Evolutionary conservation across 2,797 vertebrate species (phyloP).

Genomic region (Molossus molossus): DNA sequence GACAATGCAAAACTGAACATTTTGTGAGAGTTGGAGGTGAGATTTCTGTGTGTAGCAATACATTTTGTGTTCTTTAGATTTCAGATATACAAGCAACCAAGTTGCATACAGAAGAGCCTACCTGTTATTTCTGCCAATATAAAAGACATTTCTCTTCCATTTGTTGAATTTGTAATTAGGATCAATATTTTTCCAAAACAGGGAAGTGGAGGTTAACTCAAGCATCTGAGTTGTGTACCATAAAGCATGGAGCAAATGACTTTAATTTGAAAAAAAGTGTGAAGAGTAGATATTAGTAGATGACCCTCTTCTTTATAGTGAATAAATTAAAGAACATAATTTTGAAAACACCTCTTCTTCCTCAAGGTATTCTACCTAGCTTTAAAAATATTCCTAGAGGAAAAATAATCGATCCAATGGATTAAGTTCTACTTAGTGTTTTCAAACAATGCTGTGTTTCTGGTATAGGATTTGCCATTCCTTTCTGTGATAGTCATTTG

Average conservation of each 20-base stretch:
- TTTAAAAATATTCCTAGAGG: background rate
- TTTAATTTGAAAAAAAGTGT: background rate
- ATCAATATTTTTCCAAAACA: background rate
- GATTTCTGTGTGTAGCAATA: background rate
- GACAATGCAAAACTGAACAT: background rate
- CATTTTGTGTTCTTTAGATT: background rate
- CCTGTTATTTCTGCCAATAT: background rate
- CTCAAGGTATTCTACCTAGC: background rate
- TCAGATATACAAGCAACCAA: background rate
- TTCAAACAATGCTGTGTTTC: slow-evolving; percentile 16
- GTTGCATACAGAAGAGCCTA: background rate
- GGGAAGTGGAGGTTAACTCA: background rate
- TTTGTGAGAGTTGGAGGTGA: background rate
- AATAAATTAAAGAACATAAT: background rate
- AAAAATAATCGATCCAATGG: background rate
- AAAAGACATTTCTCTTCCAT: background rate
- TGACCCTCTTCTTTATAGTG: background rate
- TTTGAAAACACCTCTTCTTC: background rate
- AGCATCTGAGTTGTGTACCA: background rate
- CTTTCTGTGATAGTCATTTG: background rate
- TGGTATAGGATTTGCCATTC: background rate
- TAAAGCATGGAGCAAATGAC: background rate
- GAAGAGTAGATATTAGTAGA: background rate
- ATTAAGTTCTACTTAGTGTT: background rate
- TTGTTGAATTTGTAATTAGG: background rate